Base-by-base conservation (phyloP, 2,888 invertebrate genomes). In the Nasonia oneida region DNA sequence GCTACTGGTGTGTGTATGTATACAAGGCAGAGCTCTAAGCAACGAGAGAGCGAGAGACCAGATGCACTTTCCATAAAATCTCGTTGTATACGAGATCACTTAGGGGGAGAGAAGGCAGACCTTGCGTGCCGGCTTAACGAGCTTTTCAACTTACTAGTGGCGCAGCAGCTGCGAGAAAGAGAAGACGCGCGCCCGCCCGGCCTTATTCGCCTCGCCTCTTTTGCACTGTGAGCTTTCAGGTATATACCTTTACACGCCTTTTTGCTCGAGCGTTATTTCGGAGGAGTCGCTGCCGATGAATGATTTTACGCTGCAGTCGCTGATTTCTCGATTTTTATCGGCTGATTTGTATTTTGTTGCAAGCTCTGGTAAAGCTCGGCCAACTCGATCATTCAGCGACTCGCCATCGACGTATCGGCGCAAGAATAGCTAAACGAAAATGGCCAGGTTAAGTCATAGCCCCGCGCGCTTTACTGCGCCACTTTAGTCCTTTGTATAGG, bases 31-130 rank as follows among this genome's bases (percentile, higher is more conserved):
- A 67, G 29, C 67, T 67, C 50, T 33, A 42, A 50, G 75, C 67
- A 29, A 64, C 57, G 23, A 18, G 37, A 90, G 23, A 18, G 37
- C 39, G 73, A 89, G 90, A 90, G 90, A 90, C 91, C 89, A 89
- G 89, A 90, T 93, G 93, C 93, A 93, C 93, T 93, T 91, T 93
- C 92, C 93, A 93, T 93, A 93, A 93, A 93, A 91, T 93, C 91
- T 91, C 89, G 90, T 93, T 92, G 91, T 93, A 93, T 93, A 93
- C 89, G 93, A 91, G 92, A 92, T 92, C 93, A 93, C 93, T 93
- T 93, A 93, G 90, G 87, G 87, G 90, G 88, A 37, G 39, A 33
- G 37, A 23, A 64, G 39, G 42, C 90, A 88, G 89, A 3, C 77
- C 89, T 89, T 87, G 89, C 70, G 73, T 42, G 71, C 53, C 39